Percentiles rank a stretch among this genome's conserved stretches.
Evolutionary conservation across 2,888 invertebrate genomes (phyloP).

Genomic region (Sthenelais limicola): DNA sequence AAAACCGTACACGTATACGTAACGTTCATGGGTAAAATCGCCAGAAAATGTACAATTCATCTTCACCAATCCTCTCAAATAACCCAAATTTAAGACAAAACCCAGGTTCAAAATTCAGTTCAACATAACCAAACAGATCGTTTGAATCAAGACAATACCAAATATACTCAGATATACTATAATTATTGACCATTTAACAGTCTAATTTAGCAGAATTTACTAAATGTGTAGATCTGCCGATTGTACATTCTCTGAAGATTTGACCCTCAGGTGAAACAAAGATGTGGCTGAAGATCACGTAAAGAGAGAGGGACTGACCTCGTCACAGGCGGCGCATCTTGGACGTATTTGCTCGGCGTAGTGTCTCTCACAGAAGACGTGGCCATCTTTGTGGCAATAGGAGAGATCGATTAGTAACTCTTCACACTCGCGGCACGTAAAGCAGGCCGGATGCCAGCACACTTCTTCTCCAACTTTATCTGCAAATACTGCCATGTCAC

Average conservation of each 20-base stretch:
- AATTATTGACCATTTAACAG: not conserved
- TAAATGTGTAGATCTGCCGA: too few species aligned
- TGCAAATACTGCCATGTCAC: conserved; percentile 88
- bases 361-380: conserved; percentile 95
- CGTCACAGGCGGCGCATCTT: conserved; percentile 96
- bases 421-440: conserved; percentile 88
- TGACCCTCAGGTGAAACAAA: not conserved
- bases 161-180: not conserved
- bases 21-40: too few species aligned
- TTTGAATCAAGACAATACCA: too few species aligned
- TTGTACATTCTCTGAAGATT: too few species aligned
- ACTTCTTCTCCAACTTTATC: conserved; percentile 84
- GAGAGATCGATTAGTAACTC: conserved; percentile 96
- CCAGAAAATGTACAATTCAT: too few species aligned
- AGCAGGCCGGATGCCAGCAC: conserved; percentile 93
- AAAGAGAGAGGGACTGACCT: conserved; percentile 91
- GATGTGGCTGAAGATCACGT: too few species aligned
- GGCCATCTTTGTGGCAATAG: conserved; percentile 89
- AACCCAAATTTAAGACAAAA: too few species aligned
- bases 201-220: too few species aligned
- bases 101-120: too few species aligned
- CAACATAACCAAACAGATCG: too few species aligned
- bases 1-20: too few species aligned
- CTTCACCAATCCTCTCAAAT: too few species aligned
- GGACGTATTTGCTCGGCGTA: conserved; percentile 97